A percentile compares a stretch with the other conserved stretches of the same genome.
phyloP scores from a whole-genome alignment of 2,888 invertebrate species.

The Portevinia maculata region DNA sequence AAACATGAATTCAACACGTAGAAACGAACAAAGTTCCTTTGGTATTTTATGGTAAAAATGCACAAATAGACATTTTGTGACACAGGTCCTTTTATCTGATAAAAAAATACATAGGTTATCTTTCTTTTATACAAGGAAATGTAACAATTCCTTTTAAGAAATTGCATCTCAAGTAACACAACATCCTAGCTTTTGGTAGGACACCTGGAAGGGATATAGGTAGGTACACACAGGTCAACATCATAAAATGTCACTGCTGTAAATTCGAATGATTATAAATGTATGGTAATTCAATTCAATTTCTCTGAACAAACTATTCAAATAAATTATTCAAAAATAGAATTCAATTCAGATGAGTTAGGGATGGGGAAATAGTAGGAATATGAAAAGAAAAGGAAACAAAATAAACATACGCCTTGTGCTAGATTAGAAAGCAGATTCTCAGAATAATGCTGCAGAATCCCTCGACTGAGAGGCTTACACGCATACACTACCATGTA shows the following conservation, averaged over 20 bases:
- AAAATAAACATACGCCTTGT: constrained; percentile 49
- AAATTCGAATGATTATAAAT: constrained; percentile 68
- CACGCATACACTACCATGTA: background rate
- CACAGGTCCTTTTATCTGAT: background rate
- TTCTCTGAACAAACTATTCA: constrained; percentile 64
- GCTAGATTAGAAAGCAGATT: constrained; percentile 50
- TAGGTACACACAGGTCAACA: constrained; percentile 8
- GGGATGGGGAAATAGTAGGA: background rate
- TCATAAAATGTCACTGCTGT: constrained; percentile 48
- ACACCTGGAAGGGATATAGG: constrained; percentile 5
- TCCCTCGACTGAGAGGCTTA: background rate
- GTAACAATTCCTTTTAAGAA: constrained; percentile 16
- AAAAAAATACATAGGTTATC: background rate
- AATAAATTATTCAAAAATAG: constrained; percentile 72
- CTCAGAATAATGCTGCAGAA: constrained; percentile 45
- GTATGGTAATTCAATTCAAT: constrained; percentile 74
- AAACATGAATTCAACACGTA: too few relatives aligned
- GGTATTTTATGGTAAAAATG: too few relatives aligned
- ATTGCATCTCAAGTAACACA: constrained; percentile 8
- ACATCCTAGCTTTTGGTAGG: background rate
- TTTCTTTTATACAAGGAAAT: background rate
- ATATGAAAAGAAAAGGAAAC: constrained; percentile 30
- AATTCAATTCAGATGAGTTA: constrained; percentile 7
- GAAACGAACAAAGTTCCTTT: too few relatives aligned
- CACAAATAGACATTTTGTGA: background rate